Evolutionary conservation across 64 coral and sea anemone species (phyloP), one percentile per base, ranked within the genome.

Genomic region (Stylophora pistillata): DNA sequence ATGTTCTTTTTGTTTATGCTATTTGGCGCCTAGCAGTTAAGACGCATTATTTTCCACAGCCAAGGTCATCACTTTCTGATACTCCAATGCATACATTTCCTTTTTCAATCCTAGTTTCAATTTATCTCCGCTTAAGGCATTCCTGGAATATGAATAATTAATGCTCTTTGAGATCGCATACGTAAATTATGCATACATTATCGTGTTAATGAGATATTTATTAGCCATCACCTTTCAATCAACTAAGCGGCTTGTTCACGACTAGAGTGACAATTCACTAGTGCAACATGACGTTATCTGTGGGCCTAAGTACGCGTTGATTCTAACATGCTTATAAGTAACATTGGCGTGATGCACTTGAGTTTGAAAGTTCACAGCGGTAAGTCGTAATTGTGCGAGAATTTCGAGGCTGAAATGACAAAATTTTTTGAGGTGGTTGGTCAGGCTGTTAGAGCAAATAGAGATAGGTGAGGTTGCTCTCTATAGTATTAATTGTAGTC

Each of bases 341-440:
- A 82, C 61, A 82, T 82, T 29, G 13, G 59, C 9, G 12, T 30
- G 30, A 27, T 81, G 15, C 14, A n/a, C 54, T n/a, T 21, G 12
- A 21, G 1, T 31, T 32, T 31, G n/a, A 58, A 1, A 14, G 15
- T 65, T 1, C 20, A 26, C 64, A 68, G 20, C 64, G 23, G 64
- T 68, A 21, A 11, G 16, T 82, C 56, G 34, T 17, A 33, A 61
- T 81, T 81, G 78, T 62, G 58, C 47, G 5, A 30, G 32, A 82
- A 64, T 65, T 53, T 62, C 17, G 13, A 9, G 5, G 20, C 61
- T 68, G 15, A 84, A 84, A 84, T 84, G 80, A 23, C 80, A 2
- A 84, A 14, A 18, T 84, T 84, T 34, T 54, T 23, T 68, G 80
- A 84, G 15, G 80, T 68, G n/a, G 80, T 64, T 7, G 33, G 34